A percentile compares a stretch with the other conserved stretches of the same genome.
These are phyloP conservation scores for Megaleporinus macrocephalus DNA, from an alignment of 2,113 vertebrate genomes.

Conservation along the genomic window DNA sequence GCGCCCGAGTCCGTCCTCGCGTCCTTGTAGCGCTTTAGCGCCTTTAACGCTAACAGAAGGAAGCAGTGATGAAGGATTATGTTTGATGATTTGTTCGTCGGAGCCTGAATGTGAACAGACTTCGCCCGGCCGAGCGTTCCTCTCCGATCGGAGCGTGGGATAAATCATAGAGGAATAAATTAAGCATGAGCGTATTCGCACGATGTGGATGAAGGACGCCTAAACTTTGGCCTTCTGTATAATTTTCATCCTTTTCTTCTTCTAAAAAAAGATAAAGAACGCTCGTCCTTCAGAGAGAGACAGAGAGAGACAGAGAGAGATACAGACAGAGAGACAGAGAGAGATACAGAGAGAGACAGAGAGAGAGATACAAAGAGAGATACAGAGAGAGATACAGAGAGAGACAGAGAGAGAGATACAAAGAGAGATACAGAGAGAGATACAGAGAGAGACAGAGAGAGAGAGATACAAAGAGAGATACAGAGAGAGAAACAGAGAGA, in stretches of 20 bases:
- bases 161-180: constrained; percentile 5
- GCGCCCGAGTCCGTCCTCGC: too few relatives aligned
- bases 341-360: neutral
- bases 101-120: constrained; percentile 7
- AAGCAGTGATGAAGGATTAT: constrained; percentile 8
- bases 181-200: neutral
- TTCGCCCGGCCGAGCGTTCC: neutral
- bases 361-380: neutral
- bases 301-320: neutral
- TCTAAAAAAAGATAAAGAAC: neutral
- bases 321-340: neutral
- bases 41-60: constrained; percentile 25
- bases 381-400: neutral
- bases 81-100: neutral
- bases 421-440: neutral
- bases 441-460: neutral
- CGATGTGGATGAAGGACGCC: neutral
- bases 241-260: neutral
- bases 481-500: neutral
- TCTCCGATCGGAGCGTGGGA: neutral
- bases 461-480: too few relatives aligned
- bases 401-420: neutral
- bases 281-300: neutral
- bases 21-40: constrained; percentile 8
- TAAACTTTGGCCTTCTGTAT: neutral